Base-by-base conservation (phyloP, 2,113 vertebrate species). In the Callipepla californica region DNA sequence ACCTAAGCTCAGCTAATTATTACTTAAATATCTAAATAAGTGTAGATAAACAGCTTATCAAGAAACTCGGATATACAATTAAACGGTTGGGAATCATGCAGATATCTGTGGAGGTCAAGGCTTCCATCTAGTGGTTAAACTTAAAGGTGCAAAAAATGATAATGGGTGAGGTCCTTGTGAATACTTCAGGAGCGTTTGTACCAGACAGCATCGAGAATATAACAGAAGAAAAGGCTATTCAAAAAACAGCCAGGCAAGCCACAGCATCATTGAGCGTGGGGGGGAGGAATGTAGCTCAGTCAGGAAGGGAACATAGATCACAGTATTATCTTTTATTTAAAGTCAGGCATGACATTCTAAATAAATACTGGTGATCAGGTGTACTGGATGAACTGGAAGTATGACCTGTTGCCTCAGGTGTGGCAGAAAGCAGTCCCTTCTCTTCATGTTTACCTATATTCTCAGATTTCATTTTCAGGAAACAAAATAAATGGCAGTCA, bases 41-140 rank as follows among this genome's bases (percentile, higher is more conserved):
- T 5, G 65, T 13, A 20, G 47, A 20, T 65, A 3, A 81, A 65
- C 32, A 0, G 1, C 50, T 53, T 38, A 0, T 44, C 3, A 3
- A 20, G 25, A 19, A 50, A 58, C n/a, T 19, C 1, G 0, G 2
- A 10, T 6, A 30, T 1, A 51, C 47, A 2, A 6, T 1, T 2
- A 8, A 3, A 3, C 0, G 34, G 38, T 26, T 45, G 2, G 59
- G 48, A 70, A 23, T 1, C 45, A 1, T 6, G 1, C 0, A 12
- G 28, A 48, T 3, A 21, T 3, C 94, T 94, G 25, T 6, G 73
- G 95, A 90, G 85, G 92, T 58, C n/a, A 89, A 94, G 87, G 73
- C 93, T 96, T 57, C 96, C 96, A 96, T 94, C 96, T 96, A 96
- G 96, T 42, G 96, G 96, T 78, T 34, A 80, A 88, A 84, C 1